Conservation (phyloP, 2,888 invertebrate species). For the Eupithecia tripunctaria region DNA sequence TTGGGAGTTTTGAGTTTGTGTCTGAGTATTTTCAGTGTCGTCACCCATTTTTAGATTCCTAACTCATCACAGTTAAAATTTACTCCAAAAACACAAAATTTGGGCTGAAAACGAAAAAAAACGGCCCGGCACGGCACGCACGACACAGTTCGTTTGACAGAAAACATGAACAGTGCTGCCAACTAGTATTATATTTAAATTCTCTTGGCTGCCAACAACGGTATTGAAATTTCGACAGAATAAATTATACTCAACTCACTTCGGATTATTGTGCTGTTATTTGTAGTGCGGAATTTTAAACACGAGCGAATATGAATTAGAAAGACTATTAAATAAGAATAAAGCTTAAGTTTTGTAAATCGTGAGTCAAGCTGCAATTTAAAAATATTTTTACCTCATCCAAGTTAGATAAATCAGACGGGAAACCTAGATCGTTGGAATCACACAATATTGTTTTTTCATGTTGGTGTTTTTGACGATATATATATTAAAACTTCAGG, state of each 20-base stretch:
- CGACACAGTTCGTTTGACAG: neutral
- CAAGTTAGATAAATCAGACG: neutral
- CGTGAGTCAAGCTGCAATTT: neutral
- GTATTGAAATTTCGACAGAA: neutral
- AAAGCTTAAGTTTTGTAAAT: neutral
- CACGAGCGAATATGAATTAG: neutral
- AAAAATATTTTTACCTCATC: neutral
- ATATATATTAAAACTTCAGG: neutral
- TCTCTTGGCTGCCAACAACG: neutral
- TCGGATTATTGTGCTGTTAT: neutral
- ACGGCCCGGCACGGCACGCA: neutral
- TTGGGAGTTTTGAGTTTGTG: slow-evolving; percentile 79
- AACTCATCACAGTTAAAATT: slow-evolving; percentile 21
- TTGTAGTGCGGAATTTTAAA: no score
- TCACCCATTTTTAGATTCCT: slow-evolving; percentile 63
- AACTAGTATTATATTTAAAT: no score
- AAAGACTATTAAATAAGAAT: neutral
- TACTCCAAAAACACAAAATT: neutral
- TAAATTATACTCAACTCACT: neutral
- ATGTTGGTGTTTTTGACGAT: neutral
- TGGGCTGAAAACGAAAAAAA: neutral
- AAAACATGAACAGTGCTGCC: neutral
- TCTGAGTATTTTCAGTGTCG: slow-evolving; percentile 72
- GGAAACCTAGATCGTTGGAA: neutral
- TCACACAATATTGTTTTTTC: neutral